Conservation (phyloP, 1,140 invertebrate genomes). For the Magallana gigas region DNA sequence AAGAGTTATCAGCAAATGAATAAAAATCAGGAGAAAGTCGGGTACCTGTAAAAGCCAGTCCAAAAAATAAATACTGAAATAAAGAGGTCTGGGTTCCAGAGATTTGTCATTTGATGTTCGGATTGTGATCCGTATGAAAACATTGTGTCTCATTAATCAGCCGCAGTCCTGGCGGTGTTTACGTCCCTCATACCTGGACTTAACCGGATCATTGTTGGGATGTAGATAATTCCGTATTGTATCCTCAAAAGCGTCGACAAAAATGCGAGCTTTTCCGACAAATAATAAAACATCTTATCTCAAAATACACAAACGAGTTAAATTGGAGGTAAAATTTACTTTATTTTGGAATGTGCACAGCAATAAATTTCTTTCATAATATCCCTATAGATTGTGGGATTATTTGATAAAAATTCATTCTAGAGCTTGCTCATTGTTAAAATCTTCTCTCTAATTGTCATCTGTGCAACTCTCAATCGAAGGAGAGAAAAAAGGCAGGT, state of each 20-base stretch:
- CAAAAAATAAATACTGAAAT: constrained; percentile 30
- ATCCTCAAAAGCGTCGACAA: constrained; percentile 15
- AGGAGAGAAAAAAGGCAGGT: background rate
- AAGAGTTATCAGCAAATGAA: background rate
- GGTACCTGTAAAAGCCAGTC: constrained; percentile 15
- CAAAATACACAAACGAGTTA: constrained; percentile 28
- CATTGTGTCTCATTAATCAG: constrained; percentile 30
- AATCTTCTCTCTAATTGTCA: background rate
- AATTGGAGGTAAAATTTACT: constrained; percentile 32
- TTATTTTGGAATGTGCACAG: constrained; percentile 27
- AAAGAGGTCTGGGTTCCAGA: constrained; percentile 27
- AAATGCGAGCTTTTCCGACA: constrained; percentile 19
- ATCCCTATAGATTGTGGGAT: constrained; percentile 18
- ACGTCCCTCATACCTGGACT: background rate
- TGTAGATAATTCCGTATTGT: constrained; percentile 27
- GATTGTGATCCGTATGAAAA: constrained; percentile 34
- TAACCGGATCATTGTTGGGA: constrained; percentile 25
- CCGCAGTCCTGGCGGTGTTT: background rate
- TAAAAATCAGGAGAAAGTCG: background rate
- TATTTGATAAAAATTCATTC: constrained; percentile 5
- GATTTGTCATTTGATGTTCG: constrained; percentile 23
- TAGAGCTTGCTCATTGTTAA: background rate
- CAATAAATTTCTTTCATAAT: constrained; percentile 30
- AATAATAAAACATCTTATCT: constrained; percentile 35
- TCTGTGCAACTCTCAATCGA: background rate